Evolutionary conservation across 2,888 invertebrate species (phyloP).

Genomic region (Drosophila greeni): DNA sequence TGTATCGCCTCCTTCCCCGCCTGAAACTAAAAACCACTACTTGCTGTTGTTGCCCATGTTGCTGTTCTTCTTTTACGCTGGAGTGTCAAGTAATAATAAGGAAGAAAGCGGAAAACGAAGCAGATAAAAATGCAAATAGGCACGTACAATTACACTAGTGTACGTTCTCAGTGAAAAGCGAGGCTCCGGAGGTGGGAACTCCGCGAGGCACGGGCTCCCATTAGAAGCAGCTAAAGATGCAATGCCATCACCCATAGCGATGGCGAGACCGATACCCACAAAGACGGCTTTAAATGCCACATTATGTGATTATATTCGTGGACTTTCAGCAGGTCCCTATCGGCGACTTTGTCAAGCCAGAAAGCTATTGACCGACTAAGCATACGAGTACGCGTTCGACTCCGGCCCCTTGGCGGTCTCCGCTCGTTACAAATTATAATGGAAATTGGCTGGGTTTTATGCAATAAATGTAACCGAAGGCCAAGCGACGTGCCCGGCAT

Average conservation of each 20-base stretch:
- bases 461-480: constrained; percentile 71
- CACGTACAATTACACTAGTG: constrained; percentile 48
- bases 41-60: constrained; percentile 7
- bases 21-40: constrained; percentile 59
- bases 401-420: constrained; percentile 25
- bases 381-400: constrained; percentile 25
- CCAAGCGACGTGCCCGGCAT: constrained; percentile 67
- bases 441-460: constrained; percentile 64
- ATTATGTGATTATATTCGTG: constrained; percentile 24
- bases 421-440: constrained; percentile 49
- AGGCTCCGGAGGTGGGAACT: constrained; percentile 18
- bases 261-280: constrained; percentile 24
- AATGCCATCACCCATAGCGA: constrained; percentile 14
- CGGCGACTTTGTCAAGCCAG: constrained; percentile 40
- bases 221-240: constrained; percentile 19
- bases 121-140: constrained; percentile 67
- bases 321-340: constrained; percentile 24
- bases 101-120: constrained; percentile 65
- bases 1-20: constrained; percentile 28
- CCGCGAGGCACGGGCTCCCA: constrained; percentile 25
- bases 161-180: neutral
- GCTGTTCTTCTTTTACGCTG: constrained; percentile 10
- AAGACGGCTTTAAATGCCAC: constrained; percentile 12
- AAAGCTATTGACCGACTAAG: constrained; percentile 70
- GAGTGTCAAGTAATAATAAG: constrained; percentile 47